Conservation (phyloP, 1,140 invertebrate genomes). For the Brachionus asplanchnoidis region DNA sequence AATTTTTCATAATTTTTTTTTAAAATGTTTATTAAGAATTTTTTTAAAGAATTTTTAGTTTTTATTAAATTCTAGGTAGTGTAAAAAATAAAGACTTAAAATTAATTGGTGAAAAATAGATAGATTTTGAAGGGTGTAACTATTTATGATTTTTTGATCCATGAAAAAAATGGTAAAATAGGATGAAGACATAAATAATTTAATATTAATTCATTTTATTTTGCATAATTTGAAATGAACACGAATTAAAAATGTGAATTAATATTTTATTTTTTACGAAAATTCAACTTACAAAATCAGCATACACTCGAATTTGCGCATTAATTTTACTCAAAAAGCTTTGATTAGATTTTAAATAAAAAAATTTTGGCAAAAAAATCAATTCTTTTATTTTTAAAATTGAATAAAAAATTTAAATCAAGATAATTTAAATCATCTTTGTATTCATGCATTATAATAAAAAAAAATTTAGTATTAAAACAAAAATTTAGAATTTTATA, state of each 20-base stretch:
- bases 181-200: background rate
- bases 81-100: too few relatives aligned
- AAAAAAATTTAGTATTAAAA: background rate
- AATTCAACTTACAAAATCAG: background rate
- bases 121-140: background rate
- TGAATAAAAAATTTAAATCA: background rate
- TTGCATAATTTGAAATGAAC: constrained; percentile 24
- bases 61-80: too few relatives aligned
- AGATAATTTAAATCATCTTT: background rate
- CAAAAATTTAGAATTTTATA: background rate
- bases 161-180: background rate
- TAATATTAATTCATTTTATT: background rate
- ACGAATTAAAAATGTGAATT: constrained; percentile 25
- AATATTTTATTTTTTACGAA: constrained; percentile 15
- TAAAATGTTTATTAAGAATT: background rate
- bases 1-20: background rate
- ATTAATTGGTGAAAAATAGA: too few relatives aligned
- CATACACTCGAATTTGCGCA: constrained; percentile 10
- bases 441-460: background rate
- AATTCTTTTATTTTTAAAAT: background rate
- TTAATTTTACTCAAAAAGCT: background rate
- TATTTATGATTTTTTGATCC: background rate
- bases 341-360: background rate
- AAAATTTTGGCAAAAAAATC: background rate
- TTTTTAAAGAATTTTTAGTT: background rate